These are phyloP conservation scores for Bombycilla garrulus DNA, from an alignment of 2,113 vertebrate genomes.

Conservation along the genomic window DNA sequence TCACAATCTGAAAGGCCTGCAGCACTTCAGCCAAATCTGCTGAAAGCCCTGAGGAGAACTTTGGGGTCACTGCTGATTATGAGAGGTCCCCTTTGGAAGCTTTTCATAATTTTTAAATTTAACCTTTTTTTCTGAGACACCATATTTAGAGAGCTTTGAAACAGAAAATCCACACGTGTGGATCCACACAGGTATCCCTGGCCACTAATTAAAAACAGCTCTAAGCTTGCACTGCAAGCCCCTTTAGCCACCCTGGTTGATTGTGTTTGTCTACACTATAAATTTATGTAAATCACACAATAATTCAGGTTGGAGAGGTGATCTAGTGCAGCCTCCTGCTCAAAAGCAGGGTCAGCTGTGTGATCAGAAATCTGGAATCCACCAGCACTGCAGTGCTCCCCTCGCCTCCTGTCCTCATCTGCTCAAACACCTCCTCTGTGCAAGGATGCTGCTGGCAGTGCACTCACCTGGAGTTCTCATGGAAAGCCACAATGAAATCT, in stretches of 20 bases:
- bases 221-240: background rate
- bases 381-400: background rate
- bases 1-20: background rate
- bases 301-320: background rate
- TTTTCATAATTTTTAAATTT: background rate
- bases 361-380: background rate
- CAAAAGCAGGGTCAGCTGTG: background rate
- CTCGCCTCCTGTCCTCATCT: background rate
- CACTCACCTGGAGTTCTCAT: constrained; percentile 84
- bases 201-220: background rate
- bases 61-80: background rate
- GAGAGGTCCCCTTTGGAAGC: background rate
- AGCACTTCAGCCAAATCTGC: background rate
- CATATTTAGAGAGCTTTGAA: background rate
- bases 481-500: constrained; percentile 91
- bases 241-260: background rate
- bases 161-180: fast-evolving
- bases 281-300: background rate
- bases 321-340: background rate
- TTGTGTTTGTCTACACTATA: background rate
- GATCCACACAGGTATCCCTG: background rate
- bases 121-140: background rate
- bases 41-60: background rate
- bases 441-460: background rate
- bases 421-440: background rate